Evolutionary conservation across 2,888 invertebrate genomes (phyloP).

Genomic region (Himalopsyche tibetana): DNA sequence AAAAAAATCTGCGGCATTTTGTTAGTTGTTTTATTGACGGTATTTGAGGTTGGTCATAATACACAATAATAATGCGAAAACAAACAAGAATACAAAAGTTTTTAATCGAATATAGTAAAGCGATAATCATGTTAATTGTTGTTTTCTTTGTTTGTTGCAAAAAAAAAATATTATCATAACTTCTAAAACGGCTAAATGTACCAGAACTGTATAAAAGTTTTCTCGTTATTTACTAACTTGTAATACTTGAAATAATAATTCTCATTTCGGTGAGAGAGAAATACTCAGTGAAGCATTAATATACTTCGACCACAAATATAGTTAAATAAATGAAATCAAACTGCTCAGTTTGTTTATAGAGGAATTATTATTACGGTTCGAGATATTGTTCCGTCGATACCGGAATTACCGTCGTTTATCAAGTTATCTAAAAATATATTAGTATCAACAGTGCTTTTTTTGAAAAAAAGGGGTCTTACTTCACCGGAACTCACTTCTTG

Average conservation of each 20-base stretch:
- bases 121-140: background rate
- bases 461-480: too few species aligned
- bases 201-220: slow-evolving; percentile 32
- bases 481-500: too few species aligned
- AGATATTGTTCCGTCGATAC: too few species aligned
- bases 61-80: background rate
- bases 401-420: background rate
- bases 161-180: background rate
- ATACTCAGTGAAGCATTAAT: background rate
- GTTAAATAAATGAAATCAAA: slow-evolving; percentile 35
- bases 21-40: too few species aligned
- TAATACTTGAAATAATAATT: slow-evolving; percentile 31
- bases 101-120: background rate
- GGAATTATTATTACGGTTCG: background rate
- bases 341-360: slow-evolving; percentile 5
- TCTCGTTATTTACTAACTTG: slow-evolving; percentile 43
- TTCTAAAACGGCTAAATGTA: background rate
- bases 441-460: too few species aligned
- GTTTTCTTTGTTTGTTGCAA: background rate
- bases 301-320: background rate
- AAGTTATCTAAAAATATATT: background rate
- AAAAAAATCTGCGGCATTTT: too few species aligned
- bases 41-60: too few species aligned
- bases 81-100: background rate
- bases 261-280: slow-evolving; percentile 28